Evolutionary conservation across 2,113 vertebrate genomes (phyloP).

Genomic region (Petroica traversi): DNA sequence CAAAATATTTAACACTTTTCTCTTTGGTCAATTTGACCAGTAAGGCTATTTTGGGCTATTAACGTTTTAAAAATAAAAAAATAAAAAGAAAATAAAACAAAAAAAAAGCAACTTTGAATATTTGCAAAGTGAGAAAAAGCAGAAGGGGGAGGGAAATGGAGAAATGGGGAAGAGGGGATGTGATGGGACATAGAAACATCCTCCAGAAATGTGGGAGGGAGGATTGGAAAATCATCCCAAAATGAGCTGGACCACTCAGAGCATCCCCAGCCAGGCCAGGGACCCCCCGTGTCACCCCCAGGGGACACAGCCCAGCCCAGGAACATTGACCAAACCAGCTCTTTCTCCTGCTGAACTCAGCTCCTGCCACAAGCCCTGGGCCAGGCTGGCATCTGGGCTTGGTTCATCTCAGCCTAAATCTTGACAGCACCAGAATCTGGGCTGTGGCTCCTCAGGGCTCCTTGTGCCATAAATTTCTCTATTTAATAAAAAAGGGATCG

Average conservation of each 20-base stretch:
- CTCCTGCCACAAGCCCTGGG: not conserved
- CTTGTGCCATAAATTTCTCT: rapidly evolving
- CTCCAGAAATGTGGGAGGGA: not conserved
- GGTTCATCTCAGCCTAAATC: not conserved
- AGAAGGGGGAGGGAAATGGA: not conserved
- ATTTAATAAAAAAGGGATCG: not conserved
- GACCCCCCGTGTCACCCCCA: too few relatives aligned
- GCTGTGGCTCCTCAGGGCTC: not conserved
- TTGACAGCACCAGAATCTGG: not conserved
- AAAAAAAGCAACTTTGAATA: constrained; percentile 22
- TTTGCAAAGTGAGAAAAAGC: not conserved
- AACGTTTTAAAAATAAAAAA: not conserved
- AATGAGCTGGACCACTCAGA: not conserved
- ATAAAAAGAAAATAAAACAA: not conserved
- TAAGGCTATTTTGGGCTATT: constrained; percentile 27
- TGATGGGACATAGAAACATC: not conserved
- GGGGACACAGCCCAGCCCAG: not conserved
- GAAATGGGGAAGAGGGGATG: not conserved
- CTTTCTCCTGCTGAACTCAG: not conserved
- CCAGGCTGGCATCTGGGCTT: not conserved
- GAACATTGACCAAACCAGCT: not conserved
- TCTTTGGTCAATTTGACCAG: constrained; percentile 48
- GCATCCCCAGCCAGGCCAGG: not conserved
- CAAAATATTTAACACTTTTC: constrained; percentile 35
- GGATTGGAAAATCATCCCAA: not conserved